Conservation (phyloP, 35 echinoderm and acorn worm genomes). For the Strongylocentrotus purpuratus region DNA sequence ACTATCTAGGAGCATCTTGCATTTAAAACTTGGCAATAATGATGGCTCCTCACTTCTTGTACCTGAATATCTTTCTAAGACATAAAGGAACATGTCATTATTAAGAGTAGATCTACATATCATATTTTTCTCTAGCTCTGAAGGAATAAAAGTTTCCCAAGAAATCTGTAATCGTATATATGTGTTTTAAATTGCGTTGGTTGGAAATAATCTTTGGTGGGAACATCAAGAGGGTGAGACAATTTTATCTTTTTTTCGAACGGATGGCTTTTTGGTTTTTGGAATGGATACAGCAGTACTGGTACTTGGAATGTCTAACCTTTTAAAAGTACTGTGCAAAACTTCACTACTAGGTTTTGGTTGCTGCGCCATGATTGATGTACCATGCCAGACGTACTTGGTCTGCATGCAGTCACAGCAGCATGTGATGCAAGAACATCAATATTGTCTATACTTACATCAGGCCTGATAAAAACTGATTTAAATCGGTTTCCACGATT, state of each 20-base stretch:
- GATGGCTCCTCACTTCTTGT: slow-evolving; percentile 25
- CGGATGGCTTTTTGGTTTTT: slow-evolving; percentile 36
- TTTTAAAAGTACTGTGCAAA: slow-evolving; percentile 37
- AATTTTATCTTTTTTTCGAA: slow-evolving; percentile 50
- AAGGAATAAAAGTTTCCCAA: slow-evolving; percentile 42
- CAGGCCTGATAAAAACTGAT: too few species aligned
- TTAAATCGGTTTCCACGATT: too few species aligned
- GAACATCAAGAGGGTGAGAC: slow-evolving; percentile 35
- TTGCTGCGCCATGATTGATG: slow-evolving; percentile 72
- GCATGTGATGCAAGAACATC: slow-evolving; percentile 59
- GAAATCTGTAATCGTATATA: slow-evolving; percentile 38
- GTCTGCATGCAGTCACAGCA: slow-evolving; percentile 59
- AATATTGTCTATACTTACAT: slow-evolving; percentile 60
- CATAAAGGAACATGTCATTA: slow-evolving; percentile 45
- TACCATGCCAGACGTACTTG: slow-evolving; percentile 65
- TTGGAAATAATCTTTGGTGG: slow-evolving; percentile 47
- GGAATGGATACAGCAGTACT: background rate
- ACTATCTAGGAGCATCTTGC: slow-evolving; percentile 44
- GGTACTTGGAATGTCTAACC: slow-evolving; percentile 28
- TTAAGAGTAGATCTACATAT: background rate
- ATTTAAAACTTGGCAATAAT: slow-evolving; percentile 43
- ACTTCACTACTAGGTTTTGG: slow-evolving; percentile 56
- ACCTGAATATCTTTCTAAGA: slow-evolving; percentile 23
- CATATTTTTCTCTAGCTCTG: slow-evolving; percentile 27
- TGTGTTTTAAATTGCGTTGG: slow-evolving; percentile 32